A percentile compares a stretch with the other conserved stretches of the same genome.
phyloP scores from a whole-genome alignment of 1,140 invertebrate genomes.

The Lanistes nyassanus region DNA sequence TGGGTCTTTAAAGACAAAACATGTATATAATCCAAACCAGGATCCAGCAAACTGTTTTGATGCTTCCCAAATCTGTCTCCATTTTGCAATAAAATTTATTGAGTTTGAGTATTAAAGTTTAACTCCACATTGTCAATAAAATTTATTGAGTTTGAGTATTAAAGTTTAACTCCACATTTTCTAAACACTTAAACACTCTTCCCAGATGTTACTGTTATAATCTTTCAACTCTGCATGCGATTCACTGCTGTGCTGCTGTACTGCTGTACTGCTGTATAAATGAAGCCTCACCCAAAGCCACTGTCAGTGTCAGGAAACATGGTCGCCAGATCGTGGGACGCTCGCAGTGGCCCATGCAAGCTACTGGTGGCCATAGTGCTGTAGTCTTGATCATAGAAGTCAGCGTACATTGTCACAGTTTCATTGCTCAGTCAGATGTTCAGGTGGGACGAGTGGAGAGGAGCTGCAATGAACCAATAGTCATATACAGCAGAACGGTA shows the following conservation, averaged over 20 bases:
- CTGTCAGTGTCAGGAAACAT: slow-evolving; percentile 56
- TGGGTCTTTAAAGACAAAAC: too few relatives aligned
- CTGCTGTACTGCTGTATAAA: not conserved
- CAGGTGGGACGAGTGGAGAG: too few relatives aligned
- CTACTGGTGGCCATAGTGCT: slow-evolving; percentile 15
- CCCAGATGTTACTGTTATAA: not conserved
- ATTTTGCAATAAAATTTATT: not conserved
- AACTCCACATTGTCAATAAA: not conserved
- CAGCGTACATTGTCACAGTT: too few relatives aligned
- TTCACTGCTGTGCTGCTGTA: not conserved
- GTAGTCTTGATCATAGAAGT: too few relatives aligned
- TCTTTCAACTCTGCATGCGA: not conserved
- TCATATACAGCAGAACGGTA: too few relatives aligned
- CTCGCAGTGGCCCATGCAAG: slow-evolving; percentile 25
- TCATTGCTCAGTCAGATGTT: too few relatives aligned
- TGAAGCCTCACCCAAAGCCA: slow-evolving; percentile 48
- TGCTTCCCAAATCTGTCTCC: too few relatives aligned
- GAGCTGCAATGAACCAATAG: too few relatives aligned
- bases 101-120: not conserved
- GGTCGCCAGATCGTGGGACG: slow-evolving; percentile 25
- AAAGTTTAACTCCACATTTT: not conserved
- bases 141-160: not conserved
- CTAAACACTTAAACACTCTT: not conserved
- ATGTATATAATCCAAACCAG: too few relatives aligned
- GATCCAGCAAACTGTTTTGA: too few relatives aligned